Evolutionary conservation across 2,888 invertebrate genomes (phyloP).

Genomic region (Blera fallax): DNA sequence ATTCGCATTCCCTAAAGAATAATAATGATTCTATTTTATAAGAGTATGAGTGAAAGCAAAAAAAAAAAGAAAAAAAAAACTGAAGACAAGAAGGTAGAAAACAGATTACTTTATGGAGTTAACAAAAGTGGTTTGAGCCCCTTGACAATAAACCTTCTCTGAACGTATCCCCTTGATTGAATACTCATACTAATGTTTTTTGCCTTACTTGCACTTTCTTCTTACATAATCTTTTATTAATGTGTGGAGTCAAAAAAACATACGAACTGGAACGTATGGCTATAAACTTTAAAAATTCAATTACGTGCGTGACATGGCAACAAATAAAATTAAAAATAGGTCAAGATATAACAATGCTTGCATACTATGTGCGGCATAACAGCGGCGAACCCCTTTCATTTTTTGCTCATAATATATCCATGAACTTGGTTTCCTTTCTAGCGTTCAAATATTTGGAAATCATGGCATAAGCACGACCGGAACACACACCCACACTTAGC

Average conservation of each 20-base stretch:
- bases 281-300: conserved; percentile 6
- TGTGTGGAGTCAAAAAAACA: neutral
- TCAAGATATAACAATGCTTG: neutral
- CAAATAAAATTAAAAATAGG: conserved; percentile 9
- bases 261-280: neutral
- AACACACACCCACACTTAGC: neutral
- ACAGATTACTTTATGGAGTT: neutral
- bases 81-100: neutral
- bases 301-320: conserved; percentile 14
- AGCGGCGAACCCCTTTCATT: neutral
- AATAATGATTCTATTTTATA: neutral
- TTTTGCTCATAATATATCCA: neutral
- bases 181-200: neutral
- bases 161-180: neutral
- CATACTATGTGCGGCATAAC: neutral
- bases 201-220: neutral
- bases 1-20: conserved; percentile 81
- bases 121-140: neutral
- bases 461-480: neutral
- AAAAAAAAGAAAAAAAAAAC: neutral
- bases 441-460: neutral
- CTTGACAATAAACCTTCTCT: neutral
- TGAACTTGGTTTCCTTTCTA: neutral
- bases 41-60: too few relatives aligned
- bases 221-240: neutral